Percentiles rank a stretch among this genome's conserved stretches.
Evolutionary conservation across 1,140 invertebrate species (phyloP).

Genomic region (Drosophila pandora): DNA sequence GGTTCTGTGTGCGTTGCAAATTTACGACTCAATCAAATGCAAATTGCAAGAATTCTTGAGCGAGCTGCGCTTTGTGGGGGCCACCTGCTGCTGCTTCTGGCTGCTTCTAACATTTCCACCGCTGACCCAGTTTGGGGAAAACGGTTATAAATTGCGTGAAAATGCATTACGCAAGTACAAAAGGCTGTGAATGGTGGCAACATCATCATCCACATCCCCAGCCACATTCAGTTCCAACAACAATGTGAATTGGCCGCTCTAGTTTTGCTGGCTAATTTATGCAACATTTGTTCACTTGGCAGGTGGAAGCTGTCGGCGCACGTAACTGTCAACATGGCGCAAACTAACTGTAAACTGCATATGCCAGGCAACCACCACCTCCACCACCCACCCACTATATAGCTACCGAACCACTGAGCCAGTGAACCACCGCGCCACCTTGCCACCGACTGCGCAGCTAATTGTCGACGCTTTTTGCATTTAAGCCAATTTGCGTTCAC

Average conservation of each 20-base stretch:
- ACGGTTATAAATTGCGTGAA: constrained; percentile 80
- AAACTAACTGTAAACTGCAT: constrained; percentile 77
- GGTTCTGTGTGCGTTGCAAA: constrained; percentile 66
- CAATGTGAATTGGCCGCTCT: constrained; percentile 68
- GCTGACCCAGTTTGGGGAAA: constrained; percentile 42
- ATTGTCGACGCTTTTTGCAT: constrained; percentile 73
- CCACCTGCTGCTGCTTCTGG: constrained; percentile 48
- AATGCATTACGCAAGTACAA: constrained; percentile 81
- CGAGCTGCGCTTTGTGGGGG: constrained; percentile 27
- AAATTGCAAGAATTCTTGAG: constrained; percentile 65
- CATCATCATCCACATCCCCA: constrained; percentile 28
- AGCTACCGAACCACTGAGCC: constrained; percentile 30
- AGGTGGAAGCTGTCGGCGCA: constrained; percentile 68
- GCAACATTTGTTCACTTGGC: constrained; percentile 59
- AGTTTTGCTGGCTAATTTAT: constrained; percentile 77
- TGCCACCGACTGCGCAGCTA: constrained; percentile 64
- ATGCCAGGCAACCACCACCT: constrained; percentile 21
- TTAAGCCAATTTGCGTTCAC: constrained; percentile 75
- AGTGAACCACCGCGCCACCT: constrained; percentile 24
- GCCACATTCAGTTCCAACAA: constrained; percentile 1
- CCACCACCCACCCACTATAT: constrained; percentile 7
- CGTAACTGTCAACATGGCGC: constrained; percentile 78
- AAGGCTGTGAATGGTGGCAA: constrained; percentile 79
- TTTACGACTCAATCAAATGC: constrained; percentile 81
- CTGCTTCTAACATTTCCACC: constrained; percentile 2